phyloP scores from a whole-genome alignment of 1,140 invertebrate genomes.

The Sipha flava region DNA sequence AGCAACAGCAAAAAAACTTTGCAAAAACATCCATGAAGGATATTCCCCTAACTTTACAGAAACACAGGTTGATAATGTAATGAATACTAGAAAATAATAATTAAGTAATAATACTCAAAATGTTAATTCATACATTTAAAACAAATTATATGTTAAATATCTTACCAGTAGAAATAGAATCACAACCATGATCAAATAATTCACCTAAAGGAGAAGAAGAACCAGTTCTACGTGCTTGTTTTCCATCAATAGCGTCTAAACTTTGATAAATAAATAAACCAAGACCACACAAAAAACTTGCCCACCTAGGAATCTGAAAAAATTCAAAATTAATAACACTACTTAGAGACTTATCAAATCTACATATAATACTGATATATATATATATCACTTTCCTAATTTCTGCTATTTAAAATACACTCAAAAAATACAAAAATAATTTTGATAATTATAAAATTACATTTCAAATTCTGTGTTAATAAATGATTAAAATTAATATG shows the following conservation, averaged over 20 bases:
- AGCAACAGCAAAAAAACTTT: constrained; percentile 85
- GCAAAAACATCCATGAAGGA: constrained; percentile 82
- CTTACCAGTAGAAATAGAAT: constrained; percentile 80
- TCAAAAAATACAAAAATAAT: too few species aligned
- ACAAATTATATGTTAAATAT: not conserved
- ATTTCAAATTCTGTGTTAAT: too few species aligned
- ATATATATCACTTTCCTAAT: too few species aligned
- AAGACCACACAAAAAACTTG: constrained; percentile 80
- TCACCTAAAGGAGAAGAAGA: constrained; percentile 90
- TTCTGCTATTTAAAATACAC: too few species aligned
- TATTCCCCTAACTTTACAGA: constrained; percentile 83
- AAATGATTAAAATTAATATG: too few species aligned
- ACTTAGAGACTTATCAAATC: too few species aligned
- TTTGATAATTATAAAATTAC: too few species aligned
- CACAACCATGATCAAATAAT: constrained; percentile 99
- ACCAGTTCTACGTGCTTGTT: constrained; percentile 92
- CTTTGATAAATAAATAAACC: constrained; percentile 98
- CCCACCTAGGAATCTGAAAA: constrained; percentile 77
- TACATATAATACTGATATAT: too few species aligned
- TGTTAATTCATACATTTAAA: too few species aligned
- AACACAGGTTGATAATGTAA: constrained; percentile 85
- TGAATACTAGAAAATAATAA: constrained; percentile 69
- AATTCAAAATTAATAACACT: not conserved
- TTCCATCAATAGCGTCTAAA: constrained; percentile 98
- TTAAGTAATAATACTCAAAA: not conserved